Evolutionary conservation across 2,113 vertebrate species (phyloP).

Genomic region (Calcarius ornatus): DNA sequence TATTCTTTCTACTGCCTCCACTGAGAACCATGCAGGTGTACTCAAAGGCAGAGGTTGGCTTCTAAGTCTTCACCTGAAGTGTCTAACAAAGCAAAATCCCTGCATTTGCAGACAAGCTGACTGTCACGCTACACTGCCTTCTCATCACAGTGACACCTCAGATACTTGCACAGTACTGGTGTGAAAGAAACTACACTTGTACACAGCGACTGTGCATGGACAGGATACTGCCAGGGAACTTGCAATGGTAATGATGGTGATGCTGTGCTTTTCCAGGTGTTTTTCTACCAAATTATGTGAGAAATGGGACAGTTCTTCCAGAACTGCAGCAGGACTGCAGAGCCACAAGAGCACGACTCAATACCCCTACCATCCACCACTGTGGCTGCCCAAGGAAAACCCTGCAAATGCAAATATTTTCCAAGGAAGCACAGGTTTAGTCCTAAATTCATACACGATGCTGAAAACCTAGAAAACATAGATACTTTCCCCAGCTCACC

Average conservation of each 20-base stretch:
- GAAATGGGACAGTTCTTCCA: neutral
- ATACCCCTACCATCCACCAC: accelerated
- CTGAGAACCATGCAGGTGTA: neutral
- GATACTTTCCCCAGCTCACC: neutral
- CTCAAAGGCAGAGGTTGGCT: neutral
- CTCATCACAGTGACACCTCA: neutral
- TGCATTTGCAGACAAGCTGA: neutral
- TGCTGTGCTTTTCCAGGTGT: neutral
- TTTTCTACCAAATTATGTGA: neutral
- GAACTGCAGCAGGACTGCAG: neutral
- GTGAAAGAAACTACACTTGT: neutral
- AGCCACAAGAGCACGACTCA: neutral
- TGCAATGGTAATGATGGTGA: neutral
- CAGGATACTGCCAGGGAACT: neutral
- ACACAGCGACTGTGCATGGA: neutral
- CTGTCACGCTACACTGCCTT: neutral
- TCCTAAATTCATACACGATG: neutral
- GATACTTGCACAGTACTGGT: neutral
- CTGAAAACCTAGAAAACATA: neutral
- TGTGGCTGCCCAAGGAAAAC: neutral
- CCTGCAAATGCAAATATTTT: neutral
- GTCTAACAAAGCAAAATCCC: neutral
- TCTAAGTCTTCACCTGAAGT: neutral
- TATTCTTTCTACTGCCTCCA: neutral
- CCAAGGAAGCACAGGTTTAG: neutral